Evolutionary conservation across 2,888 invertebrate species (phyloP).

Genomic region (Mythimna vitellina): DNA sequence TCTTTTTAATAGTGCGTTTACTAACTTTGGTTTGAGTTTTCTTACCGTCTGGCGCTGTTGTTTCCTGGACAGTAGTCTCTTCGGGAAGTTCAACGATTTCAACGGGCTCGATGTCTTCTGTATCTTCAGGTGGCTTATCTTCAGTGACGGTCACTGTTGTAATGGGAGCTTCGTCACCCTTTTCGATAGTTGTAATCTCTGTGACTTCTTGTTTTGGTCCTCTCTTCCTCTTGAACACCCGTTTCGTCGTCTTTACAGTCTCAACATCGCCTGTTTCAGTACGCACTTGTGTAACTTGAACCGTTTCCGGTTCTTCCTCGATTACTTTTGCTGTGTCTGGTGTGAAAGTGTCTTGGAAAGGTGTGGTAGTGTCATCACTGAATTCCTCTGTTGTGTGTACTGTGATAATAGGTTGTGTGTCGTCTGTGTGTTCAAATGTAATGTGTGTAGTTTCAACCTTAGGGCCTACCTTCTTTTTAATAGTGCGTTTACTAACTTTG

Average conservation of each 20-base stretch:
- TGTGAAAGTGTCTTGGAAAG: constrained; percentile 16
- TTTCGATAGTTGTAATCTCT: constrained; percentile 62
- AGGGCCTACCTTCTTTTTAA: no score
- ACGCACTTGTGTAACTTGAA: constrained; percentile 25
- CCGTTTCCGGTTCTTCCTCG: constrained; percentile 20
- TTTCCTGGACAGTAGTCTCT: constrained; percentile 57
- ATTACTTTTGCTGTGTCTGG: not conserved
- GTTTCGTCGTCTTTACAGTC: constrained; percentile 63
- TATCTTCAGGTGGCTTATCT: not conserved
- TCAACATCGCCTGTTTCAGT: constrained; percentile 69
- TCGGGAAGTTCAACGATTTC: constrained; percentile 61
- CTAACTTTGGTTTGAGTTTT: constrained; percentile 53
- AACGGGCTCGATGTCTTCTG: constrained; percentile 39
- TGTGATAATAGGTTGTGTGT: constrained; percentile 35
- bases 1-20: constrained; percentile 67
- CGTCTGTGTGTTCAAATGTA: no score
- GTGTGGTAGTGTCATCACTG: constrained; percentile 26
- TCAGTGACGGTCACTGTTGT: constrained; percentile 43
- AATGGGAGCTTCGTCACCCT: constrained; percentile 27
- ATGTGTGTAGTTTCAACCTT: constrained; percentile 29
- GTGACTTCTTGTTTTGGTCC: constrained; percentile 53
- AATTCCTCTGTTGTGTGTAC: constrained; percentile 43
- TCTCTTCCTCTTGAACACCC: constrained; percentile 68
- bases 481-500: no score
- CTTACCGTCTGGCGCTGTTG: constrained; percentile 46